phyloP scores from a whole-genome alignment of 1,140 invertebrate genomes.

The Drosophila malerkotliana region DNA sequence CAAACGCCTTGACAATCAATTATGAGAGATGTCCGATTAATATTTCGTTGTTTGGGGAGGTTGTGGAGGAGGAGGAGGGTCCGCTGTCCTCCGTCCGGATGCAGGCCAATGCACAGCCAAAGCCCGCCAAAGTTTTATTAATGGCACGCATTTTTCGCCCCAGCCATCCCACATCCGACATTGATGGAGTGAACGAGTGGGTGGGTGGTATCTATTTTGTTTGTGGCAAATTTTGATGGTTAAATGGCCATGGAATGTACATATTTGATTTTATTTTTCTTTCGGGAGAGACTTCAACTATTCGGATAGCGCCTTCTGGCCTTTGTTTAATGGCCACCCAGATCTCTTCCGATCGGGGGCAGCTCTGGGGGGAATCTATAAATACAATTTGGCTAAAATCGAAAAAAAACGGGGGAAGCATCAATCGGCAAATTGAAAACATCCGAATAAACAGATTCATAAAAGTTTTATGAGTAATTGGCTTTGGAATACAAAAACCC shows the following conservation, averaged over 20 bases:
- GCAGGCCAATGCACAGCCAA: conserved; percentile 45
- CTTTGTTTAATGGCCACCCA: conserved; percentile 38
- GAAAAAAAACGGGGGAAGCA: conserved; percentile 22
- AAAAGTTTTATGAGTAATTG: conserved; percentile 79
- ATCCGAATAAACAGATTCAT: conserved; percentile 75
- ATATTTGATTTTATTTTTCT: background rate
- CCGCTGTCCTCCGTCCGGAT: conserved; percentile 4
- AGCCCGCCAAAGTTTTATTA: conserved; percentile 67
- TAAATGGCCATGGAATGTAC: conserved; percentile 6
- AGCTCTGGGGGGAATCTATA: conserved; percentile 23
- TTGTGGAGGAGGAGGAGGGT: background rate
- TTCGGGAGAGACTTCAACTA: background rate
- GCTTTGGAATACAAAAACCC: conserved; percentile 26
- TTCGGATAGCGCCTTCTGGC: conserved; percentile 27
- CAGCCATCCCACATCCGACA: background rate
- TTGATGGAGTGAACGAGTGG: background rate
- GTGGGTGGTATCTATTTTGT: background rate
- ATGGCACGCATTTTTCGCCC: conserved; percentile 64
- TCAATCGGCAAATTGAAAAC: conserved; percentile 35
- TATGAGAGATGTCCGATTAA: conserved; percentile 56
- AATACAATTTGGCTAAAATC: conserved; percentile 20
- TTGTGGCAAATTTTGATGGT: background rate
- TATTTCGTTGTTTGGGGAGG: conserved; percentile 8
- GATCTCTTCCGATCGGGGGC: conserved; percentile 15
- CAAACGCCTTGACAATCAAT: conserved; percentile 78